A percentile compares a stretch with the other conserved stretches of the same genome.
Conservation (phyloP, 2,797 vertebrate genomes). For the Setipinna tenuifilis region DNA sequence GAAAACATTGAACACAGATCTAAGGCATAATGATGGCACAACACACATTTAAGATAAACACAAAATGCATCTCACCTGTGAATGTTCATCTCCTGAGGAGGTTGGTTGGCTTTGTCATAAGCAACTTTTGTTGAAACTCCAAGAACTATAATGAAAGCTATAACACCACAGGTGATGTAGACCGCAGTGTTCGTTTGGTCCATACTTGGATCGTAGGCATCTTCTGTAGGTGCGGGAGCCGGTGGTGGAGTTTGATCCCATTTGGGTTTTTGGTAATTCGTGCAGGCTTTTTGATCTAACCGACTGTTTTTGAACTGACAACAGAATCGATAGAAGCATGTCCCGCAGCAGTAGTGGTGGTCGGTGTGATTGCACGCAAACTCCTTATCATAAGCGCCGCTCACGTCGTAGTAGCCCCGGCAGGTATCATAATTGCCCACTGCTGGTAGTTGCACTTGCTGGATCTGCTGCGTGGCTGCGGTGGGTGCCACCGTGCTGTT, state of each 20-base stretch:
- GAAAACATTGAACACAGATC: neutral
- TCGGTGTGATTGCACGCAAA: slow-evolving; percentile 98
- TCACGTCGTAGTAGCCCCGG: slow-evolving; percentile 96
- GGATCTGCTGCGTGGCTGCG: slow-evolving; percentile 61
- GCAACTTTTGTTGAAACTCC: slow-evolving; percentile 96
- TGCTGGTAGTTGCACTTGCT: slow-evolving; percentile 59
- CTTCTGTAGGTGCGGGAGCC: slow-evolving; percentile 78
- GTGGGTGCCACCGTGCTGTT: slow-evolving; percentile 69
- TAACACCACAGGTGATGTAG: slow-evolving; percentile 96
- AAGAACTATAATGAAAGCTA: slow-evolving; percentile 92
- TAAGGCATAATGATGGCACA: neutral
- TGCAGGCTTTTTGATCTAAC: slow-evolving; percentile 90
- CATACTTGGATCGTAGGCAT: slow-evolving; percentile 89
- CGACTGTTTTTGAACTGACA: slow-evolving; percentile 94
- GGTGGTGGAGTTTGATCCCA: slow-evolving; percentile 85
- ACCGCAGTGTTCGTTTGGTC: slow-evolving; percentile 96
- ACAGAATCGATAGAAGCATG: slow-evolving; percentile 96
- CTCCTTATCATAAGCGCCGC: slow-evolving; percentile 94
- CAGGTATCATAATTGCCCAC: slow-evolving; percentile 85
- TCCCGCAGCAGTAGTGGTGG: slow-evolving; percentile 96
- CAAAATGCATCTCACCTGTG: slow-evolving; percentile 83
- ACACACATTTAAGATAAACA: neutral
- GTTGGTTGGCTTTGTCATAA: slow-evolving; percentile 95
- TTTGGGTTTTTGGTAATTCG: slow-evolving; percentile 85
- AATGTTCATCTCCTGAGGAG: slow-evolving; percentile 98